Percentiles rank a stretch among this genome's conserved stretches.
These are phyloP conservation scores for Plutella xylostella DNA, from an alignment of 2,888 invertebrate species.

Conservation along the genomic window DNA sequence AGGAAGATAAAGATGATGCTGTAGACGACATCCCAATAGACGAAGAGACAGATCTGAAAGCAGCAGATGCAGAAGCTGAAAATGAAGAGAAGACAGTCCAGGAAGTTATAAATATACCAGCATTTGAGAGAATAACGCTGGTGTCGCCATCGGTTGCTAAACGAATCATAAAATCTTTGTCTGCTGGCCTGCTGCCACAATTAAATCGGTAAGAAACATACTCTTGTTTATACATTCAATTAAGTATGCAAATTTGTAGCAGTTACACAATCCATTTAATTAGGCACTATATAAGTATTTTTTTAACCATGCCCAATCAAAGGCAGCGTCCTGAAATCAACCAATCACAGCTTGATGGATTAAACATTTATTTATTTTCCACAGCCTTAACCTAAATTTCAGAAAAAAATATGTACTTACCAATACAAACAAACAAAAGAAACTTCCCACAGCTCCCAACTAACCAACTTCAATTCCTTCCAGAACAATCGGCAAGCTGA, in stretches of 20 bases:
- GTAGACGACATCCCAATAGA: conserved; percentile 26
- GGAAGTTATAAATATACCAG: conserved; percentile 37
- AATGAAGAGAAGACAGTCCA: conserved; percentile 33
- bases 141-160: conserved; percentile 80
- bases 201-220: conserved; percentile 77
- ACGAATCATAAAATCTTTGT: conserved; percentile 78
- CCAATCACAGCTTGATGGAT: no score
- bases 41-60: conserved; percentile 41
- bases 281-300: no score
- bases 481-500: conserved; percentile 65
- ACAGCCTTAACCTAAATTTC: no score
- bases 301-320: no score
- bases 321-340: no score
- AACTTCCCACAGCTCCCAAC: no score
- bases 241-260: no score
- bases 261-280: no score
- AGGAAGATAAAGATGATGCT: conserved; percentile 24
- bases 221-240: no score
- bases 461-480: conserved; percentile 12
- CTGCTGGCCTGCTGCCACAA: conserved; percentile 81
- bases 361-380: no score
- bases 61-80: conserved; percentile 46
- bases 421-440: no score
- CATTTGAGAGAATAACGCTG: conserved; percentile 57
- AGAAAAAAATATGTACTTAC: no score